phyloP scores from a whole-genome alignment of 1,140 invertebrate genomes.

The Heliconius himera region DNA sequence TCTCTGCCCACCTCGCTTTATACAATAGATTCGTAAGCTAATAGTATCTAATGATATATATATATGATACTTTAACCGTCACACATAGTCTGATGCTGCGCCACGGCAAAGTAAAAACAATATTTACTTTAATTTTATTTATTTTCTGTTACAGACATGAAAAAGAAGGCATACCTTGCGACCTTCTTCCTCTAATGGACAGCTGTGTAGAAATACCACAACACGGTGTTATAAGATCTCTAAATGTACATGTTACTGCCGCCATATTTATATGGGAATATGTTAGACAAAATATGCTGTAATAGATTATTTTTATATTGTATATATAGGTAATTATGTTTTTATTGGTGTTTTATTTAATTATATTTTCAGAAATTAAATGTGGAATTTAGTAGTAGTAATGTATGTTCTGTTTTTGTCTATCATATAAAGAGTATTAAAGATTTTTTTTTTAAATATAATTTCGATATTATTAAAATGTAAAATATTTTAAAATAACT shows the following conservation, averaged over 20 bases:
- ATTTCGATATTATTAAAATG: too few species aligned
- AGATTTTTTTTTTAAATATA: too few species aligned
- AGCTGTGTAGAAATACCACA: conserved; percentile 96
- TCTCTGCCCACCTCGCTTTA: too few species aligned
- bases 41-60: too few species aligned
- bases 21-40: too few species aligned
- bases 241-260: conserved; percentile 98
- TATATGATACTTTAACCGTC: too few species aligned
- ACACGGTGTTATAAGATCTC: conserved; percentile 90
- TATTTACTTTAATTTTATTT: neutral
- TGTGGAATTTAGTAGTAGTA: too few species aligned
- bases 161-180: conserved; percentile 94
- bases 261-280: conserved; percentile 96
- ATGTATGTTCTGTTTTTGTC: too few species aligned
- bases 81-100: too few species aligned
- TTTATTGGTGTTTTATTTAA: neutral
- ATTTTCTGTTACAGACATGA: conserved; percentile 88
- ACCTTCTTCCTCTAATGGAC: conserved; percentile 93
- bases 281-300: conserved; percentile 83
- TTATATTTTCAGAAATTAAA: neutral
- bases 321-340: neutral
- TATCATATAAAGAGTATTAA: too few species aligned
- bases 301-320: neutral
- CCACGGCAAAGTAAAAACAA: too few species aligned
- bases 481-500: too few species aligned